phyloP scores from a whole-genome alignment of 2,113 vertebrate species.

The Vidua chalybeata region DNA sequence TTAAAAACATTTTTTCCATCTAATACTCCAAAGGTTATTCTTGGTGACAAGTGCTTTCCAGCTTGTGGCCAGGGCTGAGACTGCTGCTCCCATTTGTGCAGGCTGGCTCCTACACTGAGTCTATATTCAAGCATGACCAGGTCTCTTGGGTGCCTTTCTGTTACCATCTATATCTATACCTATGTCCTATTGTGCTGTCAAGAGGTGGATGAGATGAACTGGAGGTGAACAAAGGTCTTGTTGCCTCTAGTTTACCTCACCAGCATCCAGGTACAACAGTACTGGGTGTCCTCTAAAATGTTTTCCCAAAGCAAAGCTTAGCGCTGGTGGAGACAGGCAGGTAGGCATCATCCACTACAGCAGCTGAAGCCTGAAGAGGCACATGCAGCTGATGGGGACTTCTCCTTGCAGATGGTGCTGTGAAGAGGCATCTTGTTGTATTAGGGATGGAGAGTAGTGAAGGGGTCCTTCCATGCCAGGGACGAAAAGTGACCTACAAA shows the following conservation, averaged over 20 bases:
- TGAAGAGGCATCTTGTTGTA: not conserved
- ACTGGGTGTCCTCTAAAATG: not conserved
- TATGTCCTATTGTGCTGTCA: fast-evolving
- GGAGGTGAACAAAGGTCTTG: not conserved
- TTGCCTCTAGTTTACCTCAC: not conserved
- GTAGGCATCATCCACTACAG: not conserved
- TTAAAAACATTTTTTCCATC: not conserved
- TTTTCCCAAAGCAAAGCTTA: not conserved
- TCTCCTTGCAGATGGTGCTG: not conserved
- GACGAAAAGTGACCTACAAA: not conserved
- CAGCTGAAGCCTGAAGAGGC: not conserved
- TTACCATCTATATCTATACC: not conserved
- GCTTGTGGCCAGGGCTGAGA: not conserved
- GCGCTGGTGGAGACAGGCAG: not conserved
- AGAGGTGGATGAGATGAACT: not conserved
- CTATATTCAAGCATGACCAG: not conserved
- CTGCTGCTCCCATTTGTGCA: not conserved
- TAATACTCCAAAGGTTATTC: not conserved
- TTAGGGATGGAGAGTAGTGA: not conserved
- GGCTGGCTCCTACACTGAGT: not conserved
- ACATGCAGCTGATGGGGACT: not conserved
- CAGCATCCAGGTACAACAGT: not conserved
- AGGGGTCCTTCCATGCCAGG: not conserved
- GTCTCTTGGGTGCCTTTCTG: not conserved
- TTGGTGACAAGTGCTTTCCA: not conserved